Base-by-base conservation (phyloP, 53 echinoderm and acorn worm genomes). In the Paelopatides confundens region DNA sequence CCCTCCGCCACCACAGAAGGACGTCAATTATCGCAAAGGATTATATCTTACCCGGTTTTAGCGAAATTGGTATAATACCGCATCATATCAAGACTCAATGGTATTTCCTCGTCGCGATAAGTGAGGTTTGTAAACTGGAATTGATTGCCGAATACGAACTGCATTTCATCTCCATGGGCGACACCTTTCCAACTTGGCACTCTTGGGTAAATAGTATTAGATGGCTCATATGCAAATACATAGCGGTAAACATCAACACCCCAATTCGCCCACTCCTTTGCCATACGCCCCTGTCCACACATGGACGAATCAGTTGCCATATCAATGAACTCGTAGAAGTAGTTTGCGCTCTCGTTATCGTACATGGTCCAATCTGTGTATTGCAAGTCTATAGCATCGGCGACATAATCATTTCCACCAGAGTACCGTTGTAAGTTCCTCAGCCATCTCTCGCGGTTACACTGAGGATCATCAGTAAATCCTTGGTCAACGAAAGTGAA, bases 11-110 rank as follows among this genome's bases (percentile, higher is more conserved):
- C n/a, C n/a, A n/a, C n/a, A n/a, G n/a, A n/a, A 43, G 12, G 0
- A 12, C 43, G 8, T 10, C 43, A 43, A 43, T 10, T 43, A 43
- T 43, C n/a, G n/a, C 58, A 0, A 15, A 58, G 0, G 58, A 58
- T 0, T 6, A 3, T 18, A n/a, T 58, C 52, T 76, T 90, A 94
- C 94, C 94, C 94, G 29, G 87, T 89, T 86, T 87, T 94, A 34
- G 92, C 94, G 82, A 94, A 94, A 78, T 94, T 94, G 32, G 91
- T 82, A 81, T 92, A 94, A 35, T 92, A 92, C 58, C 89, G 38
- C 89, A 94, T 94, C 67, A 89, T 84, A 32, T 89, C 87, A 1
- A 87, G 31, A 3, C 86, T 83, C 51, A 94, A 43, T 5, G 53
- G 29, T 43, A 86, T 40, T 35, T 94, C 94, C 51, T 88, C 88